Conservation (phyloP, 1,140 invertebrate genomes). For the Arctopsyche grandis region DNA sequence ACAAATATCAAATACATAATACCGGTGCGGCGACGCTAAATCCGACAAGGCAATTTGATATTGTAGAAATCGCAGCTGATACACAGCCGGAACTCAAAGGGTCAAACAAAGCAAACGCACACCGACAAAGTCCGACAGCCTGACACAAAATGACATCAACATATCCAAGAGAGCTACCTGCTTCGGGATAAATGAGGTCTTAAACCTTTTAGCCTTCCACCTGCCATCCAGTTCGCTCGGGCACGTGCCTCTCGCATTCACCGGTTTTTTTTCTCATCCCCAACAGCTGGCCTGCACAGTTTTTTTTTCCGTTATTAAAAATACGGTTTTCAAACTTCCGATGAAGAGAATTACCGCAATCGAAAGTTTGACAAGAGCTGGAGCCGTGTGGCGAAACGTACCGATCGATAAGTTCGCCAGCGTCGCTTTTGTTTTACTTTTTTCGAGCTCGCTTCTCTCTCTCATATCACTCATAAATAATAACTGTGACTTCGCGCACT, state of each 20-base stretch:
- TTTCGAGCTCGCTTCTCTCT: not conserved
- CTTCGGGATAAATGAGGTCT: slow-evolving; percentile 1
- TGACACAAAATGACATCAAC: no score
- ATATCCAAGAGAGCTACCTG: not conserved
- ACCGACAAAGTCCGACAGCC: no score
- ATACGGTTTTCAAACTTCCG: not conserved
- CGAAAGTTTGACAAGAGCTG: not conserved
- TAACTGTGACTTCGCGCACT: slow-evolving; percentile 2
- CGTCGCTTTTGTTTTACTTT: slow-evolving; percentile 4
- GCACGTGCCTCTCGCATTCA: not conserved
- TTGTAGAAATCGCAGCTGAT: no score
- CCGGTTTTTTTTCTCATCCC: not conserved
- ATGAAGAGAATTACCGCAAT: not conserved
- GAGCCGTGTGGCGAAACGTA: not conserved
- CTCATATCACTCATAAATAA: slow-evolving; percentile 8
- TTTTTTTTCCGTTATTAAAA: not conserved
- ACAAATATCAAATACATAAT: no score
- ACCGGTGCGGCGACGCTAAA: no score
- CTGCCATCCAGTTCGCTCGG: not conserved
- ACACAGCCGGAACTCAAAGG: no score
- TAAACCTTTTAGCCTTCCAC: not conserved
- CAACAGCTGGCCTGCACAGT: not conserved
- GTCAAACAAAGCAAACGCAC: no score
- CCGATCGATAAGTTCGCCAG: not conserved
- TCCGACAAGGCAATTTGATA: no score